These are phyloP conservation scores for Muscicapa striata DNA, from an alignment of 2,797 vertebrate species.

Conservation along the genomic window DNA sequence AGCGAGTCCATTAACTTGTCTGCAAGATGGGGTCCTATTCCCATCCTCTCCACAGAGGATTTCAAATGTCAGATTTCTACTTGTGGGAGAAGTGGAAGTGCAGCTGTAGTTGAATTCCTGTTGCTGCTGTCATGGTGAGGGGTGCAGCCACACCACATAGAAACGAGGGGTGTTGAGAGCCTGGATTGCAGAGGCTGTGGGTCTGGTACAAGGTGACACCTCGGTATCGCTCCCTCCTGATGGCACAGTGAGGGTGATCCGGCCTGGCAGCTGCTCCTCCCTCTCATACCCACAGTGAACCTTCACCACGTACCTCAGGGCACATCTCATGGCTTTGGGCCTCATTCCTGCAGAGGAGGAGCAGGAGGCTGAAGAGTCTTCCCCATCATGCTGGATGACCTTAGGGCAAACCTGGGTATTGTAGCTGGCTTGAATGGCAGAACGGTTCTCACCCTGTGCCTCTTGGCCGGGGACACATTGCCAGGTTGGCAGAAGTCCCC, in stretches of 20 bases:
- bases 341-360: neutral
- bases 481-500: neutral
- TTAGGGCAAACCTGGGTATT: neutral
- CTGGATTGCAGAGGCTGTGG: neutral
- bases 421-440: neutral
- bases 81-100: neutral
- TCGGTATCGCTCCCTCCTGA: neutral
- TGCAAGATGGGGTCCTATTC: neutral
- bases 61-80: neutral
- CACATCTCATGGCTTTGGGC: neutral
- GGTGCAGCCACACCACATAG: neutral
- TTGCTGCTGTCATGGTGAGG: neutral
- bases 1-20: accelerated
- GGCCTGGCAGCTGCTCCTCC: accelerated
- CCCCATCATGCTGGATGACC: accelerated
- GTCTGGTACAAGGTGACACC: neutral
- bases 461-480: accelerated
- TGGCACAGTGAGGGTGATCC: neutral
- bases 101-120: neutral
- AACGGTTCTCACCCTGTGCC: neutral
- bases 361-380: neutral
- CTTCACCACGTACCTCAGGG: accelerated
- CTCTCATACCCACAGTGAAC: neutral
- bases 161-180: neutral
- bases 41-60: neutral